These are phyloP conservation scores for Netelia inedita DNA, from an alignment of 2,888 invertebrate species.

Conservation along the genomic window DNA sequence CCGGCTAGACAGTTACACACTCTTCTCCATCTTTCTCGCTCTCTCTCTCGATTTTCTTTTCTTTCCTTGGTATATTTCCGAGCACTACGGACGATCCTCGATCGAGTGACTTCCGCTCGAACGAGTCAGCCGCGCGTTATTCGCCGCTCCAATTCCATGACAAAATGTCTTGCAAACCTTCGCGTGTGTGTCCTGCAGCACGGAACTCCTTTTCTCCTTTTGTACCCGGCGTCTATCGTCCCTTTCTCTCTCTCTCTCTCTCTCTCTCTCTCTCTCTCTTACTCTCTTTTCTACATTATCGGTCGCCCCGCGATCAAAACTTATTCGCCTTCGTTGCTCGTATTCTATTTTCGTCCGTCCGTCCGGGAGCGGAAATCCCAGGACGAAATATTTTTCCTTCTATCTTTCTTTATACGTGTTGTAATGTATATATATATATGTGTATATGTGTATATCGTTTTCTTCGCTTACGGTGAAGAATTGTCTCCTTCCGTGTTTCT, in stretches of 20 bases:
- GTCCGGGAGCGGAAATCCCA: constrained; percentile 12
- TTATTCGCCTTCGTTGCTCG: constrained; percentile 42
- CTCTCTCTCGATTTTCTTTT: constrained; percentile 23
- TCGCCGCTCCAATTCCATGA: constrained; percentile 44
- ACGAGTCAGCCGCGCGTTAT: constrained; percentile 37
- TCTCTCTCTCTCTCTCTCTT: background rate
- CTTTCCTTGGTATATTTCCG: constrained; percentile 8
- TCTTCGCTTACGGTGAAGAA: constrained; percentile 47
- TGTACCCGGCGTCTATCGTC: constrained; percentile 3
- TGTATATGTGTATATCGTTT: constrained; percentile 9
- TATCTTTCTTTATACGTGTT: background rate
- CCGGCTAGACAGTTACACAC: background rate
- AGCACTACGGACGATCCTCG: constrained; percentile 35
- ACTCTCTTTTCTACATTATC: background rate
- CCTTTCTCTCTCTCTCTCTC: background rate
- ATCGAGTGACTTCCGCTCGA: constrained; percentile 55
- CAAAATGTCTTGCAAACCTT: constrained; percentile 37
- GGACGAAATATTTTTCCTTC: constrained; percentile 28
- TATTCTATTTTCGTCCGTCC: constrained; percentile 20
- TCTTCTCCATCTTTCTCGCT: background rate
- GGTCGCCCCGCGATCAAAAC: constrained; percentile 34
- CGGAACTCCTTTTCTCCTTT: constrained; percentile 31
- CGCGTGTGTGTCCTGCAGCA: constrained; percentile 6
- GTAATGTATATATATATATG: background rate
- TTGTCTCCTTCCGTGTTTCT: constrained; percentile 32